A percentile compares a stretch with the other conserved stretches of the same genome.
Evolutionary conservation across 2,113 vertebrate species (phyloP).

Genomic region (Aegithalos caudatus): DNA sequence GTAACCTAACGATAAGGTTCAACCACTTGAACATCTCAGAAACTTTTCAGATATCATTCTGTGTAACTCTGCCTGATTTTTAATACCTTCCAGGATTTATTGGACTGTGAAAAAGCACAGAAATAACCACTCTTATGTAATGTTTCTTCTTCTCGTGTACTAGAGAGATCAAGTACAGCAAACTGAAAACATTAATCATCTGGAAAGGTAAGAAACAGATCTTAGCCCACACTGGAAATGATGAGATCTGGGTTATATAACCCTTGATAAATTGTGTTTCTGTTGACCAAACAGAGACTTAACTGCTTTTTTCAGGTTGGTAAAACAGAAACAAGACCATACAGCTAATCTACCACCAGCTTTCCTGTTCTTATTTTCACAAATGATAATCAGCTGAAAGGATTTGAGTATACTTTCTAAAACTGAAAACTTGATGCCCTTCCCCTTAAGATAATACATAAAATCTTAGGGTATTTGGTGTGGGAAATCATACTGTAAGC

Average conservation of each 20-base stretch:
- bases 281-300: background rate
- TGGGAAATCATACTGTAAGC: background rate
- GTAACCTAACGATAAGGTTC: background rate
- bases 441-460: background rate
- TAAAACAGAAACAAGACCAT: background rate
- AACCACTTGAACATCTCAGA: background rate
- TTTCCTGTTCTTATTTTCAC: background rate
- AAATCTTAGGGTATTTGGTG: background rate
- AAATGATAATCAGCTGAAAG: background rate
- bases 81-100: background rate
- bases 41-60: background rate
- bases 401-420: background rate
- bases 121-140: background rate
- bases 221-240: background rate
- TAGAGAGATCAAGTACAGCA: background rate
- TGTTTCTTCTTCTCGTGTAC: background rate
- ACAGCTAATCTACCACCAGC: background rate
- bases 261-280: slow-evolving; percentile 6
- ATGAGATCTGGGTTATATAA: background rate
- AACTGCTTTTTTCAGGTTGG: background rate
- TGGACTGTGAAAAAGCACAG: background rate
- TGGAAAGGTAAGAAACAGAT: slow-evolving; percentile 1
- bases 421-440: background rate
- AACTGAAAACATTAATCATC: slow-evolving; percentile 32
- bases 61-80: background rate